Base-by-base conservation (phyloP, 1,140 invertebrate species). In the Drosophila serrata region DNA sequence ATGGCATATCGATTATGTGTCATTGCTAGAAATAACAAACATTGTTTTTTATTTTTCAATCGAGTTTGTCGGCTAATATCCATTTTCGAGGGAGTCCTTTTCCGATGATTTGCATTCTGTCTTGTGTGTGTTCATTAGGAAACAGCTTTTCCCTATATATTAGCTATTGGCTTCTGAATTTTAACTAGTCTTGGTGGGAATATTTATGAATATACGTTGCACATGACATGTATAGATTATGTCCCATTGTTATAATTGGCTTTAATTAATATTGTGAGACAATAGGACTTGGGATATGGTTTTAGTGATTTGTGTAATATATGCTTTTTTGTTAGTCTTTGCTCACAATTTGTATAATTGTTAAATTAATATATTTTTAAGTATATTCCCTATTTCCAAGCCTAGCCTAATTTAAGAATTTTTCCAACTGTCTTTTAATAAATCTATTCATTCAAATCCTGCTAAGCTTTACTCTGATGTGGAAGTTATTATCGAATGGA, bases 1-100 rank as follows among this genome's bases (percentile, higher is more conserved):
- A 31, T 37, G 31, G 33, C 35, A 42, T 49, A 75, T 75, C 69
- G 72, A 63, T 74, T 75, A 43, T 35, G 57, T 53, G 57, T 61
- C 64, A 51, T 29, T 51, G 45, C 33, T 45, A n/a, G 33, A 22
- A 48, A 63, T 5, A 72, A 46, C 65, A 62, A 65, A 69, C 31
- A 65, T 46, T 37, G 7, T 46, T 56, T n/a, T 56, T 48, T 19
- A 31, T 48, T 33, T 45, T 69, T 42, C 13, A 55, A 55, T 37
- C 19, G 8, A 55, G 13, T 22, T 24, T 37, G 13, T 35, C 19
- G 17, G 4, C 49, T 53, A 33, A 22, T 22, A 53, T 9, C 13
- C 51, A 37, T 22, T 55, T 55, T 55, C 19, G 33, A 12, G 33
- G 19, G 49, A 35, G 49, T 22, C 12, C 19, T n/a, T 53, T n/a